Evolutionary conservation across 2,888 invertebrate genomes (phyloP).

Genomic region (Aleiodes alternator): DNA sequence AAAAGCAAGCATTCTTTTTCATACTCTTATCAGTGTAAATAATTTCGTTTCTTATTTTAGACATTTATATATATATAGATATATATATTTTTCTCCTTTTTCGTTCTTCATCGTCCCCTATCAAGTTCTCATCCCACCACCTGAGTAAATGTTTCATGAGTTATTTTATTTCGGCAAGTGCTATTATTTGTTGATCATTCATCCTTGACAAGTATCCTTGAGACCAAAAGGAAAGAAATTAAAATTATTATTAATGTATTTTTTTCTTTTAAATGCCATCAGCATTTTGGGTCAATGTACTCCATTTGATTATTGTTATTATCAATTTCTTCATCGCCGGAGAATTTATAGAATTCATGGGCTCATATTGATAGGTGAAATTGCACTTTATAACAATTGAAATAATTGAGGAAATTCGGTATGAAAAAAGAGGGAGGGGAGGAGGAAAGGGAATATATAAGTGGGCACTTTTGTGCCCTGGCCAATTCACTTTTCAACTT

Average conservation of each 20-base stretch:
- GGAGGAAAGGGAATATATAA: too few relatives aligned
- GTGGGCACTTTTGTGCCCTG: constrained; percentile 12
- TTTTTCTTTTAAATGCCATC: neutral
- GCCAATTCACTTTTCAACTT: constrained; percentile 33
- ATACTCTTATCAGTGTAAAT: constrained; percentile 27
- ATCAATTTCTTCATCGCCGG: neutral
- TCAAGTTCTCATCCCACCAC: neutral
- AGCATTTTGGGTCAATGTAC: constrained; percentile 14
- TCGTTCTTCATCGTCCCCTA: neutral
- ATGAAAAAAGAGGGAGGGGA: too few relatives aligned
- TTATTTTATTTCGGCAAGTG: constrained; percentile 28
- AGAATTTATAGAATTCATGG: constrained; percentile 21
- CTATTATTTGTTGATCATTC: constrained; percentile 29
- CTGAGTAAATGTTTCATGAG: constrained; percentile 9
- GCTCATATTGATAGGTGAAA: constrained; percentile 15
- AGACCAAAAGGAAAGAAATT: neutral
- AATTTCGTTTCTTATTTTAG: neutral
- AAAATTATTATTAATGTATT: constrained; percentile 1
- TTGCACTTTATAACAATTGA: constrained; percentile 16
- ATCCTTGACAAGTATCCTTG: constrained; percentile 21
- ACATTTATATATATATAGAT: neutral
- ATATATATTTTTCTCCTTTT: neutral
- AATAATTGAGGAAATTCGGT: constrained; percentile 13
- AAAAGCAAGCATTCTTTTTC: neutral
- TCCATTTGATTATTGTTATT: neutral